A percentile compares a stretch with the other conserved stretches of the same genome.
Evolutionary conservation across 2,888 invertebrate species (phyloP).

Genomic region (Cephus sareptanus): DNA sequence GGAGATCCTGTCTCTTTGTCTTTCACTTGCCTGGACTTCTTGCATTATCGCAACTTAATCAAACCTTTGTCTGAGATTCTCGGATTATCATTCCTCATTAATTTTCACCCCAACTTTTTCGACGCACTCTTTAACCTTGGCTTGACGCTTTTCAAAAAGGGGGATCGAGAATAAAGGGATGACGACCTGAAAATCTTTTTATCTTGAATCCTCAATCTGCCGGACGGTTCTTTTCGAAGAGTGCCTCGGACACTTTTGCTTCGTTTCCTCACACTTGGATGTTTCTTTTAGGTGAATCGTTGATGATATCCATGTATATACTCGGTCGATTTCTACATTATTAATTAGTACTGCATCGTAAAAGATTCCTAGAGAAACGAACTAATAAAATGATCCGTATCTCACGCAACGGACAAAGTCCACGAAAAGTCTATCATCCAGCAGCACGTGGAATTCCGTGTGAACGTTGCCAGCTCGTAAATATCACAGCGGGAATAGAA

Average conservation of each 20-base stretch:
- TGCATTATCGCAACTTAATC: conserved; percentile 20
- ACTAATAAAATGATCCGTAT: neutral
- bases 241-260: neutral
- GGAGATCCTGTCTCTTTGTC: neutral
- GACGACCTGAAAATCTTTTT: neutral
- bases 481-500: conserved; percentile 4
- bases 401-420: neutral
- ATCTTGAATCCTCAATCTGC: neutral
- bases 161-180: neutral
- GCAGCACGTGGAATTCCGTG: neutral
- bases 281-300: neutral
- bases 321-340: neutral
- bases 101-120: conserved; percentile 19
- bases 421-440: neutral
- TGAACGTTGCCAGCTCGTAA: neutral
- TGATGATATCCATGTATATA: neutral
- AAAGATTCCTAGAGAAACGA: neutral
- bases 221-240: neutral
- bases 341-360: neutral
- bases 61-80: conserved; percentile 22
- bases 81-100: conserved; percentile 22
- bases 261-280: no score
- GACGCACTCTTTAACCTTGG: conserved; percentile 5
- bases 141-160: neutral
- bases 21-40: neutral